These are phyloP conservation scores for Cotesia typhae DNA, from an alignment of 1,140 invertebrate genomes.

Conservation along the genomic window DNA sequence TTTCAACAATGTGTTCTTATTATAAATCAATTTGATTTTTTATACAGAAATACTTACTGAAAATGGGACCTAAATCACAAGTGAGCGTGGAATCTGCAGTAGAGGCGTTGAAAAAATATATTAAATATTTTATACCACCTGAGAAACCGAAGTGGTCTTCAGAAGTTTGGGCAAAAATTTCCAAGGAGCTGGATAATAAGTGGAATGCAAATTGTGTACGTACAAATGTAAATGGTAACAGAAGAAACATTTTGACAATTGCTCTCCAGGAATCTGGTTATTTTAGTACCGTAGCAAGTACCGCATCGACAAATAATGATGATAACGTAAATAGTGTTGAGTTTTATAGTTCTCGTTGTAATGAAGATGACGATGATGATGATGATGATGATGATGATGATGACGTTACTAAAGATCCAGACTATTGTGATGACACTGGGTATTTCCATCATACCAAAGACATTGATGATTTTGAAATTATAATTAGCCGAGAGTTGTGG, in stretches of 20 bases:
- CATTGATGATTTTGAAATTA: not conserved
- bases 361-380: not conserved
- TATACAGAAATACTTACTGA: too few species aligned
- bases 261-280: not conserved
- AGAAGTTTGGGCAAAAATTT: not conserved
- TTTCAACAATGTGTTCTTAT: too few species aligned
- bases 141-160: slow-evolving; percentile 2
- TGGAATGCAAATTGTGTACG: not conserved
- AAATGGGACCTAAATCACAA: not conserved
- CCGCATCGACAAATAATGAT: not conserved
- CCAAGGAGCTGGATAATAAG: not conserved
- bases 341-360: not conserved
- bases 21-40: too few species aligned
- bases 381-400: too few species aligned
- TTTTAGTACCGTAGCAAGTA: too few species aligned
- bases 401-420: not conserved
- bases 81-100: not conserved
- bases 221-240: not conserved
- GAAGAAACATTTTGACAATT: slow-evolving; percentile 4
- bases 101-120: not conserved
- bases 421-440: not conserved
- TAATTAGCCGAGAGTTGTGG: not conserved
- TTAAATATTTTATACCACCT: not conserved
- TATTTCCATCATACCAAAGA: too few species aligned
- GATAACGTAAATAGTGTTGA: not conserved